phyloP scores from a whole-genome alignment of 1,140 invertebrate genomes.

The Drosophila guanche region DNA sequence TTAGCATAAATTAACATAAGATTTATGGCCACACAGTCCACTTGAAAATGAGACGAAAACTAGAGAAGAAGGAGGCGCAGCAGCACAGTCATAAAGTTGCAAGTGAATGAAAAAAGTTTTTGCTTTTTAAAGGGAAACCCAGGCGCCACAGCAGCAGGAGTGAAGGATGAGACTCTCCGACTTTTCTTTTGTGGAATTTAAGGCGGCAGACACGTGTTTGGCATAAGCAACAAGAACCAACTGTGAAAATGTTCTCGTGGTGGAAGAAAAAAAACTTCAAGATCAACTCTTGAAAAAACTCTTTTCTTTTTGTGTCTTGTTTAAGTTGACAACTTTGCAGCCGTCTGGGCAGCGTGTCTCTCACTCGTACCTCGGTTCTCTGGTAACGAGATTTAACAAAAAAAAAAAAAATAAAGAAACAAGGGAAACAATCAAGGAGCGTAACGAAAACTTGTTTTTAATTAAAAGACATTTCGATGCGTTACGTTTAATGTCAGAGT shows the following conservation, averaged over 20 bases:
- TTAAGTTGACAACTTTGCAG: slow-evolving; percentile 74
- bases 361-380: neutral
- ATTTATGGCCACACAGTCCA: slow-evolving; percentile 66
- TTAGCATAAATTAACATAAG: slow-evolving; percentile 81
- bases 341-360: slow-evolving; percentile 44
- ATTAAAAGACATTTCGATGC: slow-evolving; percentile 63
- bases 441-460: slow-evolving; percentile 73
- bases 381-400: slow-evolving; percentile 48
- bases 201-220: slow-evolving; percentile 49
- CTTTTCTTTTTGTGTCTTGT: slow-evolving; percentile 38
- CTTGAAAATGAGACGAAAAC: slow-evolving; percentile 74
- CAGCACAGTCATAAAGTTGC: slow-evolving; percentile 36
- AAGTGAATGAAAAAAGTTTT: slow-evolving; percentile 67
- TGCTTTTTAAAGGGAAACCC: slow-evolving; percentile 22
- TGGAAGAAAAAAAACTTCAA: slow-evolving; percentile 30
- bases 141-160: neutral
- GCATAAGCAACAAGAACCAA: slow-evolving; percentile 27
- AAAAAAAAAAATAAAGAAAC: slow-evolving; percentile 26
- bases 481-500: slow-evolving; percentile 45
- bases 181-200: slow-evolving; percentile 34
- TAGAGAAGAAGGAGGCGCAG: slow-evolving; percentile 16
- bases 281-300: slow-evolving; percentile 35
- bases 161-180: slow-evolving; percentile 15
- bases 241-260: slow-evolving; percentile 3
- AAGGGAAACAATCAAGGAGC: slow-evolving; percentile 44